A percentile compares a stretch with the other conserved stretches of the same genome.
Evolutionary conservation across 1,140 invertebrate genomes (phyloP).

Genomic region (Limonius californicus): DNA sequence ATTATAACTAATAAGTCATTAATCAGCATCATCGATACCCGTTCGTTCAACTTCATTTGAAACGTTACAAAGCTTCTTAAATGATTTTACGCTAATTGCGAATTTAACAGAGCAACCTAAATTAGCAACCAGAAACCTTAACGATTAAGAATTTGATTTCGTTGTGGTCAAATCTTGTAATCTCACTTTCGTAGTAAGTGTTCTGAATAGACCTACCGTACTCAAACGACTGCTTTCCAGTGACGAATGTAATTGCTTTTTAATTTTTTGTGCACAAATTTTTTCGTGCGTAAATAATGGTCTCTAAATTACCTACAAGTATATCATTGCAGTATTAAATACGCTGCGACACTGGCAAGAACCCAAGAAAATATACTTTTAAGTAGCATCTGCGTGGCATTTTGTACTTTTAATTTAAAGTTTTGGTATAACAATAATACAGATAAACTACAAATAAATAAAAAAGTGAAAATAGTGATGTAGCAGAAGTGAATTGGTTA

Average conservation of each 20-base stretch:
- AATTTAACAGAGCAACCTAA: neutral
- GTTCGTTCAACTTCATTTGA: too few species aligned
- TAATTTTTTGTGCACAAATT: constrained; percentile 2
- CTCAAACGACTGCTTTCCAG: neutral
- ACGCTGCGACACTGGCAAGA: neutral
- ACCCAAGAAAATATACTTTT: too few species aligned
- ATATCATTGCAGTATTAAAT: neutral
- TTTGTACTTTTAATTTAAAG: too few species aligned
- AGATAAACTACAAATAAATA: too few species aligned
- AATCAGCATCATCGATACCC: too few species aligned
- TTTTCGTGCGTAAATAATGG: constrained; percentile 9
- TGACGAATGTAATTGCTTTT: neutral
- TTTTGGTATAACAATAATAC: too few species aligned
- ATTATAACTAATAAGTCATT: too few species aligned
- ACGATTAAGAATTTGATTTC: neutral
- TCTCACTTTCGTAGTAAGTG: neutral
- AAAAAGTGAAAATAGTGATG: too few species aligned
- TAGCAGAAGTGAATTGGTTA: too few species aligned
- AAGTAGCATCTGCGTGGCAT: too few species aligned
- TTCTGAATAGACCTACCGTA: neutral
- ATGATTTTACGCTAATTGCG: too few species aligned
- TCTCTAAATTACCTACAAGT: constrained; percentile 1
- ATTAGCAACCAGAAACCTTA: neutral
- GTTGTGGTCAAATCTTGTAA: neutral
- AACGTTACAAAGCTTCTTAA: too few species aligned